Evolutionary conservation across 2,888 invertebrate genomes (phyloP).

Genomic region (Drosophila flavopinicola): DNA sequence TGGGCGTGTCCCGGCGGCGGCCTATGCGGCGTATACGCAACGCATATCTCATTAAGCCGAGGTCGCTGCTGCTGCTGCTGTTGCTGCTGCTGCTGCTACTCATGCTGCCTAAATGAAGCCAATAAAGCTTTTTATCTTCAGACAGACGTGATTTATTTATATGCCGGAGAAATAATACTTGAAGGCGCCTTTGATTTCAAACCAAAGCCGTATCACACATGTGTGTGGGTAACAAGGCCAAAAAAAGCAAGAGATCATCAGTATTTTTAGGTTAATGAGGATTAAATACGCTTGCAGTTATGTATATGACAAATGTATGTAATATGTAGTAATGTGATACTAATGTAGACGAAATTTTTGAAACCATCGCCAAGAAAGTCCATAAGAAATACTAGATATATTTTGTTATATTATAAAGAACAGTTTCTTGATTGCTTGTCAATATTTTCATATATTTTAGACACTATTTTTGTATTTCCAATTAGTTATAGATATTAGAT

Average conservation of each 20-base stretch:
- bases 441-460: too few species aligned
- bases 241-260: not conserved
- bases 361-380: too few species aligned
- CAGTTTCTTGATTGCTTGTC: too few species aligned
- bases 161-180: conserved; percentile 63
- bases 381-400: too few species aligned
- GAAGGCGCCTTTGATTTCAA: conserved; percentile 66
- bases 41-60: conserved; percentile 70
- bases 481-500: too few species aligned
- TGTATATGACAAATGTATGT: not conserved
- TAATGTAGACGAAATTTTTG: too few species aligned
- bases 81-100: conserved; percentile 12
- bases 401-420: too few species aligned
- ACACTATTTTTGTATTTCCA: too few species aligned
- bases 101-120: conserved; percentile 65
- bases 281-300: not conserved
- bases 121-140: conserved; percentile 77
- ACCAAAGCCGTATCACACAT: conserved; percentile 26
- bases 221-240: not conserved
- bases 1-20: conserved; percentile 23
- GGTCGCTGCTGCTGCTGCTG: conserved; percentile 24
- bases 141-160: conserved; percentile 75
- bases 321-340: too few species aligned
- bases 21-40: conserved; percentile 63
- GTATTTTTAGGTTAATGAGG: not conserved